These are phyloP conservation scores for Meteorus cinctellus DNA, from an alignment of 2,888 invertebrate species.

Conservation along the genomic window DNA sequence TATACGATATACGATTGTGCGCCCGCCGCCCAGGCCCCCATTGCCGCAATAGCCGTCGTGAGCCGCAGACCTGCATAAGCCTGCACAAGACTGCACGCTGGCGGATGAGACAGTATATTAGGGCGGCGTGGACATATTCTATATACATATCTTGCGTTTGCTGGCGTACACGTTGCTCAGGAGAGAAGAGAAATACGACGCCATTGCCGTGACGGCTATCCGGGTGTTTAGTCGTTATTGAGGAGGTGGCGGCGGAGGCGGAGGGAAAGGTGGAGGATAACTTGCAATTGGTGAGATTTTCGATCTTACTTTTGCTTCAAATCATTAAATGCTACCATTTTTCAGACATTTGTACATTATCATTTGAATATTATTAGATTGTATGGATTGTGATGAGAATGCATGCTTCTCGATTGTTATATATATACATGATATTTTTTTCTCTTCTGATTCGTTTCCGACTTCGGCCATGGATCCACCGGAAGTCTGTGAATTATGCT, in stretches of 20 bases:
- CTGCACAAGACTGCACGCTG: constrained; percentile 10
- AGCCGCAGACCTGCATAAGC: neutral
- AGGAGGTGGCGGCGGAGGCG: constrained; percentile 38
- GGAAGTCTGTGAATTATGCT: constrained; percentile 47
- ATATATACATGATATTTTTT: constrained; percentile 9
- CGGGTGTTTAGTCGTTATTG: constrained; percentile 40
- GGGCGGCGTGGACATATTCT: constrained; percentile 7
- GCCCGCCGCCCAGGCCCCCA: constrained; percentile 10
- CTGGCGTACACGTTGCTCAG: constrained; percentile 2
- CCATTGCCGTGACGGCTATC: constrained; percentile 48
- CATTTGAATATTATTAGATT: neutral
- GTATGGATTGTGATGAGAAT: neutral
- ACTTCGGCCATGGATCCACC: constrained; percentile 39
- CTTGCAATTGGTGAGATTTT: constrained; percentile 45
- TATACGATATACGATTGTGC: constrained; percentile 23
- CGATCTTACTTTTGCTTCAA: constrained; percentile 26
- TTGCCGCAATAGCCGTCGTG: constrained; percentile 8
- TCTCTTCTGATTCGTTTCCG: constrained; percentile 30
- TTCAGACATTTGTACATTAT: neutral
- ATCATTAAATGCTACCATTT: constrained; percentile 11
- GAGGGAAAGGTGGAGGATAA: constrained; percentile 29
- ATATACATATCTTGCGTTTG: too few relatives aligned
- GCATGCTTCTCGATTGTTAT: neutral
- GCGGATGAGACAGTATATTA: neutral
- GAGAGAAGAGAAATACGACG: constrained; percentile 41